These are phyloP conservation scores for Sebastes diaconus DNA, from an alignment of 2,797 vertebrate species.

Conservation along the genomic window DNA sequence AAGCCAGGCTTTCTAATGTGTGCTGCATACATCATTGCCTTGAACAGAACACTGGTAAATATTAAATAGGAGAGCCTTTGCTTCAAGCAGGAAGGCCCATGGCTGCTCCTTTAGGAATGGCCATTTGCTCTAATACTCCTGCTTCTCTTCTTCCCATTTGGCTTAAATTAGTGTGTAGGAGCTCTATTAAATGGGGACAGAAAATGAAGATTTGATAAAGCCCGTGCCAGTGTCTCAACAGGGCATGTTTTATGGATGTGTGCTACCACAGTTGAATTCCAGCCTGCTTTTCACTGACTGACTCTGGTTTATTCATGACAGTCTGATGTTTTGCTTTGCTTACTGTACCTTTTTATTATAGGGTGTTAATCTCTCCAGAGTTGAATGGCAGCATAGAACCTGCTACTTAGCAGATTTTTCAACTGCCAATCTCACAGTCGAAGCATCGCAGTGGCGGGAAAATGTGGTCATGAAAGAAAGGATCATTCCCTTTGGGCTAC, in stretches of 20 bases:
- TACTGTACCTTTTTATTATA: conserved; percentile 36
- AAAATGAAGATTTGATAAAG: conserved; percentile 65
- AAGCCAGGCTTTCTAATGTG: conserved; percentile 8
- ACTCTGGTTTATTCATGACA: conserved; percentile 63
- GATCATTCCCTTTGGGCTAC: neutral
- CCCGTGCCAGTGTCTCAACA: conserved; percentile 35
- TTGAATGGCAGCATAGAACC: conserved; percentile 34
- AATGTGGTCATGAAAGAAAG: neutral
- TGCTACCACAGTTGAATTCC: conserved; percentile 19
- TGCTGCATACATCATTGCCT: conserved; percentile 12
- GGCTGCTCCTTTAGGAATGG: conserved; percentile 24
- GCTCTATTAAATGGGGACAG: conserved; percentile 44
- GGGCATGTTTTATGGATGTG: conserved; percentile 62
- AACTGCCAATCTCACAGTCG: neutral
- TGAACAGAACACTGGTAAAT: conserved; percentile 27
- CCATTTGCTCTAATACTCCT: conserved; percentile 42
- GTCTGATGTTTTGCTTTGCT: conserved; percentile 34
- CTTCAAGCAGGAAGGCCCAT: conserved; percentile 14
- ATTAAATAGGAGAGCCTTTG: conserved; percentile 24
- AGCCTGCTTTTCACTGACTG: conserved; percentile 10
- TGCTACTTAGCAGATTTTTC: neutral
- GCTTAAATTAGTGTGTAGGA: conserved; percentile 49
- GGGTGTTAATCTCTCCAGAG: conserved; percentile 52
- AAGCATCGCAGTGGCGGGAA: neutral
- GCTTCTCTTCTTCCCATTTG: conserved; percentile 41